Evolutionary conservation across 2,113 vertebrate genomes (phyloP).

Genomic region (Aix galericulata): DNA sequence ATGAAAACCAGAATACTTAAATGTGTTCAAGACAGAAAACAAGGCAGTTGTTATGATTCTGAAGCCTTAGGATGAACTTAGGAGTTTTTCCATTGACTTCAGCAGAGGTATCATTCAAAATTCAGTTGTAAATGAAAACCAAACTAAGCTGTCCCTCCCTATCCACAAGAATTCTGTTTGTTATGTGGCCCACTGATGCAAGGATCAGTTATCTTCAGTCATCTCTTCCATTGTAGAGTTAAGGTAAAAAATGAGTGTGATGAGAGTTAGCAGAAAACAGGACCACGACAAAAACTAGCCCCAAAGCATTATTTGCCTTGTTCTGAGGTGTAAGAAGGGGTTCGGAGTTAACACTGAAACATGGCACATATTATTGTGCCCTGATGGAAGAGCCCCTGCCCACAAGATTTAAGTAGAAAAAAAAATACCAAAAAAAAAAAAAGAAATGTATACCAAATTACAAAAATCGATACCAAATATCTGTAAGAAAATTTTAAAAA

Average conservation of each 20-base stretch:
- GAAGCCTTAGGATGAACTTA: neutral
- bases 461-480: neutral
- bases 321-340: neutral
- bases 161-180: neutral
- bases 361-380: rapidly evolving
- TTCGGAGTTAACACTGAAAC: neutral
- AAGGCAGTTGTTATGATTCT: neutral
- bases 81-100: neutral
- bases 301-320: neutral
- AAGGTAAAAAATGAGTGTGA: neutral
- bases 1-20: neutral
- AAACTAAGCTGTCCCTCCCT: neutral
- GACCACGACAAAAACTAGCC: neutral
- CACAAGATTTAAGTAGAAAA: neutral
- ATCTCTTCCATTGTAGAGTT: neutral
- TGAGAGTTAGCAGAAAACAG: neutral
- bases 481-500: neutral
- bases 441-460: neutral
- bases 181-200: neutral
- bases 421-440: neutral
- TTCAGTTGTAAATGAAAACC: neutral
- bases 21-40: neutral
- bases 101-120: neutral
- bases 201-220: neutral
- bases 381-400: neutral